These are phyloP conservation scores for Lucilia sericata DNA, from an alignment of 1,140 invertebrate genomes.

Conservation along the genomic window DNA sequence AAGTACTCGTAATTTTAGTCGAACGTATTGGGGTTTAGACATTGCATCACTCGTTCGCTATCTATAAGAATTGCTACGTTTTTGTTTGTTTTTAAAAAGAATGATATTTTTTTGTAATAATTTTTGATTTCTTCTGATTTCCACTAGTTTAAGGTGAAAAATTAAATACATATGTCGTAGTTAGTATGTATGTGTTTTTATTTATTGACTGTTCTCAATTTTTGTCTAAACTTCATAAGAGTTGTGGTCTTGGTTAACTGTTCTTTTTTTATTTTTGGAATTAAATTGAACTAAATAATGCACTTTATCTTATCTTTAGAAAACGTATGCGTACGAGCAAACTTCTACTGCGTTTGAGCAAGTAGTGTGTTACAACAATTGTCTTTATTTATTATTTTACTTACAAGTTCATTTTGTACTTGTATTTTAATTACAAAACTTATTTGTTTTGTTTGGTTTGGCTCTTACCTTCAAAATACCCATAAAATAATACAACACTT, in stretches of 20 bases:
- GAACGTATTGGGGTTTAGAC: neutral
- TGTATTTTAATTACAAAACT: slow-evolving; percentile 21
- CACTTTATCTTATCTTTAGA: neutral
- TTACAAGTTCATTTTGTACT: slow-evolving; percentile 28
- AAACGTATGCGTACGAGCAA: neutral
- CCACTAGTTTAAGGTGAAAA: neutral
- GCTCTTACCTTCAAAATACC: too few species aligned
- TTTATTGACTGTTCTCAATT: slow-evolving; percentile 22
- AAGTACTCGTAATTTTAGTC: neutral
- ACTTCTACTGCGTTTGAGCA: neutral
- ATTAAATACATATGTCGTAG: neutral
- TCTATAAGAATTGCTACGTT: neutral
- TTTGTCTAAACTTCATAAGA: neutral
- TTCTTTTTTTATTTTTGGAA: neutral
- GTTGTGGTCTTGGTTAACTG: neutral
- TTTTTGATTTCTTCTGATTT: neutral
- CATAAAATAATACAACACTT: neutral
- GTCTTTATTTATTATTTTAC: neutral
- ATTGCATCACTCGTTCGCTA: neutral
- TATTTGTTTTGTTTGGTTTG: too few species aligned
- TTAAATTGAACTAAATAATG: neutral
- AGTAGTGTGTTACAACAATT: neutral
- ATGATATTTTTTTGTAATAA: neutral
- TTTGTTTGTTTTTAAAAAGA: neutral
- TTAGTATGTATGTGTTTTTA: neutral